phyloP scores from a whole-genome alignment of 2,113 vertebrate species.

The Pan troglodytes region DNA sequence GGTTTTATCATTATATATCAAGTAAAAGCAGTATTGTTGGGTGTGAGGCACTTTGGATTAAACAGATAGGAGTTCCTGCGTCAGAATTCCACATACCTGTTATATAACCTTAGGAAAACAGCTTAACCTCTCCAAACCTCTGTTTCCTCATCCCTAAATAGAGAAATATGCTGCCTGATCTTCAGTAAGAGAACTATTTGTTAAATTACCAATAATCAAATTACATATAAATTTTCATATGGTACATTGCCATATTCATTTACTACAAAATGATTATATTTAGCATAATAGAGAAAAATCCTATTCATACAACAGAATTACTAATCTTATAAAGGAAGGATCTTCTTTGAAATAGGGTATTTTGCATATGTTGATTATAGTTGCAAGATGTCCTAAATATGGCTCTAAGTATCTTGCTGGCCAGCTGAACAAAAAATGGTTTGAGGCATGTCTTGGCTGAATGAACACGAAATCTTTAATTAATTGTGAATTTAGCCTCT shows the following conservation, averaged over 20 bases:
- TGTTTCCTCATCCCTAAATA: not conserved
- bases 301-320: not conserved
- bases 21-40: not conserved
- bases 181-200: not conserved
- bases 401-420: conserved; percentile 42
- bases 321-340: not conserved
- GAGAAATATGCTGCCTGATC: not conserved
- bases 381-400: conserved; percentile 66
- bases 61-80: not conserved
- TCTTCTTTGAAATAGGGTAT: not conserved
- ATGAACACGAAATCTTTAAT: conserved; percentile 76
- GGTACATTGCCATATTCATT: not conserved
- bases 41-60: not conserved
- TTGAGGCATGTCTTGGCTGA: conserved; percentile 78
- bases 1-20: not conserved
- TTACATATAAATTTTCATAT: not conserved
- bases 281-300: conserved; percentile 7
- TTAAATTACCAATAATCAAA: not conserved
- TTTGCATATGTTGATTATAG: conserved; percentile 53
- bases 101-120: not conserved
- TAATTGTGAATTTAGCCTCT: conserved; percentile 74
- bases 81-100: not conserved
- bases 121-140: not conserved
- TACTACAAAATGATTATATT: not conserved
- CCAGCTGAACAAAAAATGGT: conserved; percentile 70